Percentiles rank a stretch among this genome's conserved stretches.
Evolutionary conservation across 2,113 vertebrate genomes (phyloP).

Genomic region (Pimephales promelas): DNA sequence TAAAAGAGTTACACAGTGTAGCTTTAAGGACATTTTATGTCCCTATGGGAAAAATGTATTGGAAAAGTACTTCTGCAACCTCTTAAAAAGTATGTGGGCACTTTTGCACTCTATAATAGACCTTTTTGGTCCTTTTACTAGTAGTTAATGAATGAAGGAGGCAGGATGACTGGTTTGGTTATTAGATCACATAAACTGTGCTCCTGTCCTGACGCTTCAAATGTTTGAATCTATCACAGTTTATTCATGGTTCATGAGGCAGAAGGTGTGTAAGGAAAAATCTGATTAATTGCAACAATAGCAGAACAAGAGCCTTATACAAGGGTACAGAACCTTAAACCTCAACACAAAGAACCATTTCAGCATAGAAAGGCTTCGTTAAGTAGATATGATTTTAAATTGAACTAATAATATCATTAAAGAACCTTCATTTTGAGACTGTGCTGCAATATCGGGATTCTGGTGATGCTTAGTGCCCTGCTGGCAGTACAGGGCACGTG

Average conservation of each 20-base stretch:
- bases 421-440: not conserved
- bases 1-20: too few species aligned
- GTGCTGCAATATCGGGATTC: slow-evolving; percentile 38
- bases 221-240: not conserved
- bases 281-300: not conserved
- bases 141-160: not conserved
- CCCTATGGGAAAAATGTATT: not conserved
- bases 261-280: not conserved
- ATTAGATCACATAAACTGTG: not conserved
- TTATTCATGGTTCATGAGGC: not conserved
- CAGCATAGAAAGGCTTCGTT: slow-evolving; percentile 7
- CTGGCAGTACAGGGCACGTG: slow-evolving; percentile 41
- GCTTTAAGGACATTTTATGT: not conserved
- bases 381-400: not conserved
- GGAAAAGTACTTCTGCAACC: not conserved
- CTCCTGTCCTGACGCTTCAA: not conserved
- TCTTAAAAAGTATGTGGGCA: not conserved
- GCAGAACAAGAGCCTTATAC: not conserved
- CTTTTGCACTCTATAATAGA: not conserved
- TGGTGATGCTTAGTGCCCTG: slow-evolving; percentile 30
- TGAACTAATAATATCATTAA: not conserved
- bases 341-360: not conserved
- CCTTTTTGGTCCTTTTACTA: not conserved
- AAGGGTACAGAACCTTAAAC: not conserved
- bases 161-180: not conserved